Evolutionary conservation across 2,113 vertebrate genomes (phyloP).

Genomic region (Pteronura brasiliensis): DNA sequence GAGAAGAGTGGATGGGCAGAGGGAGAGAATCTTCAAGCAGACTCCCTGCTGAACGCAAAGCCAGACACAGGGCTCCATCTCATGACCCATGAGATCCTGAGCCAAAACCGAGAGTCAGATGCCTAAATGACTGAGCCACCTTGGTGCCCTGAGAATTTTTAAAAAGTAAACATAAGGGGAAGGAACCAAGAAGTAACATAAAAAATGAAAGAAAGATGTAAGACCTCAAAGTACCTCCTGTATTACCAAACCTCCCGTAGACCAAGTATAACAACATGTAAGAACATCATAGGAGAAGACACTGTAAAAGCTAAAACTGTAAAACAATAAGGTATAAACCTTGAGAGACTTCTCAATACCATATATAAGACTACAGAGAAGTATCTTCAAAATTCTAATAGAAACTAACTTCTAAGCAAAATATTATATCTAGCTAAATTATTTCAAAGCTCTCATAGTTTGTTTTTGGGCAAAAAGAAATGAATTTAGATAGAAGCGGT

Average conservation of each 20-base stretch:
- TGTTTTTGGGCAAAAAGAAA: neutral
- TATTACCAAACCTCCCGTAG: neutral
- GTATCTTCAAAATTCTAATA: neutral
- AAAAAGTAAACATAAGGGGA: neutral
- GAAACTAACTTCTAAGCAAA: neutral
- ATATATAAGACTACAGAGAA: neutral
- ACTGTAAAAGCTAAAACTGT: neutral
- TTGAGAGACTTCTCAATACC: neutral
- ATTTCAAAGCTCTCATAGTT: neutral
- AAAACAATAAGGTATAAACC: neutral
- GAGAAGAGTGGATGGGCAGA: neutral
- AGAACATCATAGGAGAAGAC: neutral
- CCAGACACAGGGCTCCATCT: neutral
- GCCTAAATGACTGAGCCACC: neutral
- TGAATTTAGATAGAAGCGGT: neutral
- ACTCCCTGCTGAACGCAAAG: neutral
- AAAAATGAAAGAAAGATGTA: neutral
- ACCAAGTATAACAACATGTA: neutral
- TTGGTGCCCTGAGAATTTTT: neutral
- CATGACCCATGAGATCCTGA: neutral
- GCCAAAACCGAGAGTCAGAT: neutral
- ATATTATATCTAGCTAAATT: neutral
- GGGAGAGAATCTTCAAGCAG: neutral
- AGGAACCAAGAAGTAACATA: neutral
- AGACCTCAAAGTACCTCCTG: neutral